phyloP scores from a whole-genome alignment of 2,888 invertebrate species.

The Watsonalla binaria region DNA sequence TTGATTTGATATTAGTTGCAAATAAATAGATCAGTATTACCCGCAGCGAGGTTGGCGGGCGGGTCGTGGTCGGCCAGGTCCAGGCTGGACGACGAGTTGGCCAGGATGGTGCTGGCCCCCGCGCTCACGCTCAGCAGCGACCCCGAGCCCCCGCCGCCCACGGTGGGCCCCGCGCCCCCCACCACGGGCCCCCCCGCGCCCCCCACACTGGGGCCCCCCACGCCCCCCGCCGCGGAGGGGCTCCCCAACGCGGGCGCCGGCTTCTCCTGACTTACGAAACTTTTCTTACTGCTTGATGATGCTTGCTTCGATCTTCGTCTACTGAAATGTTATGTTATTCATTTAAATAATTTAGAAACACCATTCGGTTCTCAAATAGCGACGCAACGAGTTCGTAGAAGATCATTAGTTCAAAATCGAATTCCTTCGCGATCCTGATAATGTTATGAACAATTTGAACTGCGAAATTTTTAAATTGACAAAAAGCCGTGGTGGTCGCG shows the following conservation, averaged over 20 bases:
- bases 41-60: slow-evolving; percentile 1
- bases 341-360: too few relatives aligned
- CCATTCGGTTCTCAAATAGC: too few relatives aligned
- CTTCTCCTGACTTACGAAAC: slow-evolving; percentile 36
- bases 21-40: too few relatives aligned
- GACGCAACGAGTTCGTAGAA: too few relatives aligned
- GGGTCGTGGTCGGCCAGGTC: slow-evolving; percentile 35
- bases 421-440: too few relatives aligned
- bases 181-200: slow-evolving; percentile 1
- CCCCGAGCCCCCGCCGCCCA: slow-evolving; percentile 38
- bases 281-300: slow-evolving; percentile 19
- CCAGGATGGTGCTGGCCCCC: slow-evolving; percentile 80
- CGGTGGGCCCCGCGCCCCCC: slow-evolving; percentile 7
- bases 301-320: slow-evolving; percentile 44
- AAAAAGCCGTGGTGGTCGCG: too few relatives aligned
- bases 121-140: slow-evolving; percentile 77
- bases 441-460: too few relatives aligned
- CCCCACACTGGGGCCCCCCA: background rate
- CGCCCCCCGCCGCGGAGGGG: slow-evolving; percentile 7
- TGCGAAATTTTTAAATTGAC: too few relatives aligned
- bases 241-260: slow-evolving; percentile 11
- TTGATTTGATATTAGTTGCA: too few relatives aligned
- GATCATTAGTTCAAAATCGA: too few relatives aligned
- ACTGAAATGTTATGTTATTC: slow-evolving; percentile 6
- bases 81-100: slow-evolving; percentile 69